Base-by-base conservation (phyloP, 2,888 invertebrate species). In the Tenthredo amoena region DNA sequence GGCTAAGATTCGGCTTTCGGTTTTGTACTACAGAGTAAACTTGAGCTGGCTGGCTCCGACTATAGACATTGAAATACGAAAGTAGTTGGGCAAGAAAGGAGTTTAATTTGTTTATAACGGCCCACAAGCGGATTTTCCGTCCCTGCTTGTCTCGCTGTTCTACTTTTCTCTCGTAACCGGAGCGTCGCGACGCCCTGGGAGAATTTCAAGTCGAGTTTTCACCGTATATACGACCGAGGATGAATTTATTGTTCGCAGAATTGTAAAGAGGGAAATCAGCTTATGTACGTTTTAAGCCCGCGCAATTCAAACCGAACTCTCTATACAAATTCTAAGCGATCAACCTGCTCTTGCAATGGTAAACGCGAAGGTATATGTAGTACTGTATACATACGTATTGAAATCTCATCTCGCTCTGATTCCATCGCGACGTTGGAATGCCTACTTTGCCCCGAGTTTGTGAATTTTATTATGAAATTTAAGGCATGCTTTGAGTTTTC, bases 71-170 rank as follows among this genome's bases (percentile, higher is more conserved):
- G 81, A 58, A 37, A 62, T 6, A 40, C 15, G 37, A 81, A 40
- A 58, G 81, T 40, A 62, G 62, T 40, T 81, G 37, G 12, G 34
- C 55, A 77, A 62, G 31, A 74, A 83, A 81, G 79, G 79, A 84
- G 84, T 85, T 86, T 85, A 84, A 87, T 85, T 85, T 85, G 85
- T 86, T 84, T 82, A 81, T 77, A 84, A 84, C 43, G 71, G 72
- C 72, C 86, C 74, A 26, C 79, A 86, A 87, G 86, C 86, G 86
- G 79, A 87, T 87, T 86, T 77, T 84, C 85, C 37, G 6, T 83
- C 55, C 26, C 74, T 40, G 34, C 31, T 21, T 82, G 40, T 47
- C 31, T 31, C 18, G 18, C 21, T 50, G 50, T 55, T 77, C 50
- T 10, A 77, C 77, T 34, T 77, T 77, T 9, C 77, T 77, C 37